These are phyloP conservation scores for pig (Sus scrofa) DNA, from an alignment of 2,113 vertebrate species.

Conservation along the genomic window DNA sequence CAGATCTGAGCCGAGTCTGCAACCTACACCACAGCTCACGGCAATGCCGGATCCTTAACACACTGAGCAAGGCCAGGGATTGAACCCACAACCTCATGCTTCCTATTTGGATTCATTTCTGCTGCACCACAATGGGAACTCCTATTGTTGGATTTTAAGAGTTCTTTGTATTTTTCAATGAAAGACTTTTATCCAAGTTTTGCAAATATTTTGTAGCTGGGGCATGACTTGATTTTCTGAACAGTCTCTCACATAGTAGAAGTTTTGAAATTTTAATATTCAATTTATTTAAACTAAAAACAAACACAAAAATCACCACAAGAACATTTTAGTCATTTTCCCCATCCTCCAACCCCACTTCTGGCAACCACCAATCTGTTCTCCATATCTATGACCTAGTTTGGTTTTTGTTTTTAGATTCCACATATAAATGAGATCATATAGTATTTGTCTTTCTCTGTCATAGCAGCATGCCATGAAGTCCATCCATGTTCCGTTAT, in stretches of 20 bases:
- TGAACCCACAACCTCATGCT: too few relatives aligned
- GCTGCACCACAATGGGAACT: too few relatives aligned
- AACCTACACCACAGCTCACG: too few relatives aligned
- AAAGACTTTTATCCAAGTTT: background rate
- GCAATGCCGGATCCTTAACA: too few relatives aligned
- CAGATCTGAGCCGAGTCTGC: too few relatives aligned
- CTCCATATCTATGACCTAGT: background rate
- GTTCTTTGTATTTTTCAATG: background rate
- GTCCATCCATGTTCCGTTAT: background rate
- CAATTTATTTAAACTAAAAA: background rate
- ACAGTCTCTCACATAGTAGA: background rate
- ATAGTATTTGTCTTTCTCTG: background rate
- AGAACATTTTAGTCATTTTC: background rate
- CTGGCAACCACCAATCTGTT: background rate
- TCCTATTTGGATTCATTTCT: too few relatives aligned
- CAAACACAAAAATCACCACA: background rate
- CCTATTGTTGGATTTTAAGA: background rate
- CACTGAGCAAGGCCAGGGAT: too few relatives aligned
- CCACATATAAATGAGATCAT: background rate
- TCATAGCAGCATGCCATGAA: background rate
- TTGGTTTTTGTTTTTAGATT: background rate
- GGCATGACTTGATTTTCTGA: background rate
- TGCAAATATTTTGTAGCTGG: background rate
- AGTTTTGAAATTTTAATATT: background rate
- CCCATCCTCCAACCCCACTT: background rate